Evolutionary conservation across 2,797 vertebrate species (phyloP), one percentile per base, ranked within the genome.

Genomic region (Lophius americanus): DNA sequence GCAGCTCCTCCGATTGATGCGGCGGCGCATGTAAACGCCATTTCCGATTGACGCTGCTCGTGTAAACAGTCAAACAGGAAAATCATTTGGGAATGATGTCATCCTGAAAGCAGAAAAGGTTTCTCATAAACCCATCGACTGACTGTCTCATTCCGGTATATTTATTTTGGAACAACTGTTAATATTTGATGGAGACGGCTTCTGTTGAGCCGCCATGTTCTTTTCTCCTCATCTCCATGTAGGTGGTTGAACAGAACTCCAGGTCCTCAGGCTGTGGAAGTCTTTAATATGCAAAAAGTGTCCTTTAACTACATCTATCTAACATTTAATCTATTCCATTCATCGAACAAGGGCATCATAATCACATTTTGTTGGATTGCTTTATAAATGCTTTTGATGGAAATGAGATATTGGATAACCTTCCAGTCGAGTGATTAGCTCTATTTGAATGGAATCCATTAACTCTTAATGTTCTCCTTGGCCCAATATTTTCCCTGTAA

Each of bases 381-480:
- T 87, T 84, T 86, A 61, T 80, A 78, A 86, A 82, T 69, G 78
- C 73, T 75, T 70, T 78, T 73, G 53, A 78, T 85, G 75, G 73
- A 74, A 75, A 70, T 63, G 6, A 70, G 75, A 76, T 62, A 51
- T 81, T 69, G 39, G 38, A 79, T 35, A 60, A 81, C 68, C 65
- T 79, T 72, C 82, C 51, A 81, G 53, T 77, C 67, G 76, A 81
- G 64, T 71, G 63, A 79, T 80, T 66, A 67, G 52, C 58, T 74
- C 37, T 70, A 9, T 80, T 78, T 80, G 53, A 85, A 70, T 85
- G 49, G 70, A 75, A 71, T 70, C 70, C 53, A 76, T 81, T 80
- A 66, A 48, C 68, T 71, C 59, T 70, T 75, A 74, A 83, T 79
- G 73, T 49, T 87, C 82, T 76, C 70, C 53, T 51, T 63, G 68